These are phyloP conservation scores for Clarias macrocephalus DNA, from an alignment of 2,113 vertebrate species.

Conservation along the genomic window DNA sequence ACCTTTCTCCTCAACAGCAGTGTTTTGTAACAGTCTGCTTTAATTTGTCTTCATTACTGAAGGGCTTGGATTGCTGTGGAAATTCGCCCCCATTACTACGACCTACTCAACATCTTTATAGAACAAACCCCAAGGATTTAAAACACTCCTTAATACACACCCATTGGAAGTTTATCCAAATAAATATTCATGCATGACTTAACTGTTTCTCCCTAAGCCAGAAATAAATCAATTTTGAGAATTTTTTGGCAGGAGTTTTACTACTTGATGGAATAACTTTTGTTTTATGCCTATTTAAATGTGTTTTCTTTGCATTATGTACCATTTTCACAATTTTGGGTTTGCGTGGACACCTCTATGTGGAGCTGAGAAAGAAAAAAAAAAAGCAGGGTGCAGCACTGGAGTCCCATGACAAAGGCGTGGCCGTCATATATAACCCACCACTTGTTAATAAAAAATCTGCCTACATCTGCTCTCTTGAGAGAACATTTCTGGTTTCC, in stretches of 20 bases:
- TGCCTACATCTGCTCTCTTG: constrained; percentile 44
- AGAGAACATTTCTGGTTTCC: constrained; percentile 43
- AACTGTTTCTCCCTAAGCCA: neutral
- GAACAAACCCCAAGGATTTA: constrained; percentile 41
- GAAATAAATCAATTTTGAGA: neutral
- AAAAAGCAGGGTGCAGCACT: constrained; percentile 32
- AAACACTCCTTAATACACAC: constrained; percentile 40
- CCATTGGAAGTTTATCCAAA: constrained; percentile 42
- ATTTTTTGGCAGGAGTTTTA: neutral
- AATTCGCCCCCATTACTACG: constrained; percentile 15
- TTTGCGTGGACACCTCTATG: constrained; percentile 13
- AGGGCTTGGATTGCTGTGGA: constrained; percentile 16
- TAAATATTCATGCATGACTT: constrained; percentile 32
- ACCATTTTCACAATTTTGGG: neutral
- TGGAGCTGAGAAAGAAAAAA: neutral
- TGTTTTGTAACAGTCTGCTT: constrained; percentile 6
- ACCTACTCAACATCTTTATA: constrained; percentile 17
- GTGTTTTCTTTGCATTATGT: neutral
- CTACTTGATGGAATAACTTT: neutral
- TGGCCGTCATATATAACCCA: constrained; percentile 22
- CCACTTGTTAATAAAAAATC: neutral
- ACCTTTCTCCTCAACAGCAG: neutral
- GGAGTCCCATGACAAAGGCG: constrained; percentile 29
- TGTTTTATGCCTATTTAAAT: constrained; percentile 13
- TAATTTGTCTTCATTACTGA: constrained; percentile 28